Percentiles rank a stretch among this genome's conserved stretches.
These are phyloP conservation scores for Rhegmatorhina hoffmannsi DNA, from an alignment of 2,113 vertebrate species.

Conservation along the genomic window DNA sequence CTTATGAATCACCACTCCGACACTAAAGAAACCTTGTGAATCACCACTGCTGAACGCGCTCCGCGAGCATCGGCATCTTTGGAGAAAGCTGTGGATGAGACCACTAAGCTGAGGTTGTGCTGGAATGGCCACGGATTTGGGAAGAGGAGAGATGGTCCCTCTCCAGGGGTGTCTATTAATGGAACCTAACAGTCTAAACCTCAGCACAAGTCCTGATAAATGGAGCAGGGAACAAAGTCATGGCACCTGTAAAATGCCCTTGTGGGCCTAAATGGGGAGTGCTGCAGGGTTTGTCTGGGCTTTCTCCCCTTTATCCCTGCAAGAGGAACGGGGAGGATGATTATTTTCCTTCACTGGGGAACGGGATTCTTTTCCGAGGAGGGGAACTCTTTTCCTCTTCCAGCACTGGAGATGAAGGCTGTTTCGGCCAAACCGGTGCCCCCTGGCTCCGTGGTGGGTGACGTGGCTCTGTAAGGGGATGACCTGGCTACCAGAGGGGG, in stretches of 20 bases:
- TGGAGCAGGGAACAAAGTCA: not conserved
- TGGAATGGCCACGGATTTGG: not conserved
- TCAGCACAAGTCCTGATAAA: not conserved
- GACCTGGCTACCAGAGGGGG: not conserved
- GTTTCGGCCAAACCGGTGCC: fast-evolving
- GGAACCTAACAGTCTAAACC: not conserved
- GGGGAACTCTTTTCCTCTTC: not conserved
- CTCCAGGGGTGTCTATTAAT: too few relatives aligned
- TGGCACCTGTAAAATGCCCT: fast-evolving
- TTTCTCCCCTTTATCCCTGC: not conserved
- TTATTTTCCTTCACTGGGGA: not conserved
- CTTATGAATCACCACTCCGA: too few relatives aligned
- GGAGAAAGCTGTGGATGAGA: not conserved
- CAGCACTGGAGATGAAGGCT: not conserved
- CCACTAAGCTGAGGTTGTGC: not conserved
- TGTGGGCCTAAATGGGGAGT: fast-evolving
- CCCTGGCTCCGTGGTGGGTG: fast-evolving
- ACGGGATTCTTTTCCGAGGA: not conserved
- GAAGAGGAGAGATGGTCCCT: not conserved
- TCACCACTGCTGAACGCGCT: fast-evolving
- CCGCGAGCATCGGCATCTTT: fast-evolving
- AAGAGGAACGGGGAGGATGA: not conserved
- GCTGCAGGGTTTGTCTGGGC: not conserved
- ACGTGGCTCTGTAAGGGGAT: not conserved
- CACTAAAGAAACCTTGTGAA: too few relatives aligned